phyloP scores from a whole-genome alignment of 1,140 invertebrate genomes.

The Drosophila hydei region DNA sequence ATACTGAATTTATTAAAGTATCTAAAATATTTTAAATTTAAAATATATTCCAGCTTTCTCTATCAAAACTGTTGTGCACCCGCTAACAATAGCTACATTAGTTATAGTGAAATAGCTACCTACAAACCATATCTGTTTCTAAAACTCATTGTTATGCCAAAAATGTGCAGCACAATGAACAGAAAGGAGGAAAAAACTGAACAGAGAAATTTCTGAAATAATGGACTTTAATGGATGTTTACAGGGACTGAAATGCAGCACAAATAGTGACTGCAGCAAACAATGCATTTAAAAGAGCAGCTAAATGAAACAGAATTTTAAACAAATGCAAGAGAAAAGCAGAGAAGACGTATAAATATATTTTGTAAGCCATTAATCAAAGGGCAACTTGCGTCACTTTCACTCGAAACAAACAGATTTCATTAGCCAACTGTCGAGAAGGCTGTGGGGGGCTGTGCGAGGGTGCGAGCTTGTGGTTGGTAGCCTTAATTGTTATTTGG shows the following conservation, averaged over 20 bases:
- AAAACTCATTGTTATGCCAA: constrained; percentile 34
- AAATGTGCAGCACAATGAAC: constrained; percentile 21
- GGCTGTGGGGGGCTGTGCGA: constrained; percentile 32
- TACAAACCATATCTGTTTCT: constrained; percentile 4
- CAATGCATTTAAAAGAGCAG: constrained; percentile 13
- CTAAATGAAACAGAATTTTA: constrained; percentile 50
- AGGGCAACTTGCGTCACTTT: constrained; percentile 41
- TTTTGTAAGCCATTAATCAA: constrained; percentile 55
- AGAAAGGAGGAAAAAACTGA: neutral
- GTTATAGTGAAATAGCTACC: constrained; percentile 3
- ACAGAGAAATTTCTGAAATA: constrained; percentile 12
- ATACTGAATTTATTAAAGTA: too few species aligned
- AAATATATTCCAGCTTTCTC: too few species aligned
- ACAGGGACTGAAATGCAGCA: neutral
- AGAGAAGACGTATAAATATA: constrained; percentile 18
- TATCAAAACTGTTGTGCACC: neutral
- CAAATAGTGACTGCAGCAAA: constrained; percentile 2
- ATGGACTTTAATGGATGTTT: constrained; percentile 37
- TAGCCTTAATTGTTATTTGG: constrained; percentile 68
- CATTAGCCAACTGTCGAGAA: constrained; percentile 67
- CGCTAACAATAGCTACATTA: constrained; percentile 44
- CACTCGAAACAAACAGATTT: constrained; percentile 45
- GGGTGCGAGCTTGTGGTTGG: constrained; percentile 41
- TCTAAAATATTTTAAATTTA: too few species aligned
- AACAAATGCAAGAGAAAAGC: constrained; percentile 19